Conservation (phyloP, 2,113 vertebrate species). For the Cacatua alba region DNA sequence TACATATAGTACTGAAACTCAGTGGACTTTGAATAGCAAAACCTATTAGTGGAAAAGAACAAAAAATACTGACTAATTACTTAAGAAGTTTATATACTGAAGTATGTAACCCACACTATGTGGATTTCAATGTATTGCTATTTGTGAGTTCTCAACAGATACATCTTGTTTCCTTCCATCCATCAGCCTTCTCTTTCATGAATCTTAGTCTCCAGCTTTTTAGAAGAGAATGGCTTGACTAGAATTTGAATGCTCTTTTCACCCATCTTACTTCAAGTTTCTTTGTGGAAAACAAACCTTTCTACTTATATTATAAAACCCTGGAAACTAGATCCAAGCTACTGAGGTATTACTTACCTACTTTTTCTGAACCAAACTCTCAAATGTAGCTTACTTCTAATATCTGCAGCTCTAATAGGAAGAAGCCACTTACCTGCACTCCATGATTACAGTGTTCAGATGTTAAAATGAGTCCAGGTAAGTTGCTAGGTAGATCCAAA, state of each 20-base stretch:
- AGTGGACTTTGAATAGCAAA: not conserved
- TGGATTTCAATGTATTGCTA: not conserved
- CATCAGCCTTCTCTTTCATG: not conserved
- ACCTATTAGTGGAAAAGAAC: not conserved
- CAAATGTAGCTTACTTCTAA: not conserved
- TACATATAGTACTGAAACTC: not conserved
- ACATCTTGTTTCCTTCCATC: not conserved
- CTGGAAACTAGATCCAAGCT: not conserved
- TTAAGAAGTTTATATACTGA: not conserved
- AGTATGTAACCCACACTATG: not conserved
- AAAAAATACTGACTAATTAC: not conserved
- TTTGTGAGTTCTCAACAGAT: not conserved
- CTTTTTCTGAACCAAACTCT: not conserved
- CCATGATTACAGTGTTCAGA: constrained; percentile 97
- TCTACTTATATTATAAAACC: not conserved
- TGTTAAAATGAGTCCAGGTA: constrained; percentile 93
- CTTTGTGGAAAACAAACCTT: not conserved
- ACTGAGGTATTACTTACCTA: not conserved
- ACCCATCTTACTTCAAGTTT: not conserved
- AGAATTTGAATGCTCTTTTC: not conserved
- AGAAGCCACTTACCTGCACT: constrained; percentile 79
- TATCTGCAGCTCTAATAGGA: rapidly evolving
- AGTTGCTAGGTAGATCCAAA: constrained; percentile 90
- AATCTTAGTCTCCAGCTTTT: not conserved
- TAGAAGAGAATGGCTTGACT: not conserved